Evolutionary conservation across 2,113 vertebrate species (phyloP), one percentile per base, ranked within the genome.

Genomic region (Corydoras sp.): DNA sequence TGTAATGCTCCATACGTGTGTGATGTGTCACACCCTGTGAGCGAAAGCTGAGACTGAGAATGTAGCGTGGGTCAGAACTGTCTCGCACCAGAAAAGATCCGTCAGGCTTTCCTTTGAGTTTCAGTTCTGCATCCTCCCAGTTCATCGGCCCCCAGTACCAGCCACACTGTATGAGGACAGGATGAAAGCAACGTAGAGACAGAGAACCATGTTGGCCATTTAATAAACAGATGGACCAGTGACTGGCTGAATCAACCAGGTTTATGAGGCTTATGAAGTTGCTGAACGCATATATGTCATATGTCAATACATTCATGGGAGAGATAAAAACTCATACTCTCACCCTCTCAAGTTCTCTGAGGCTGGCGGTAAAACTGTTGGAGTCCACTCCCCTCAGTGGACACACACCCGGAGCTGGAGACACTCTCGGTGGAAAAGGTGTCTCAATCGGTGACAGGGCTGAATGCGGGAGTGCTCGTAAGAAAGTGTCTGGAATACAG

Each of bases 111-210:
- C 93, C 96, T 83, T 97, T 97, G 73, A 98, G 85, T 85, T 98
- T 98, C 93, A 98, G 93, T 88, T 98, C 96, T 0, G 95, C 95
- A 0, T 98, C 95, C 82, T 97, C 95, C 95, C 96, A 98, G 81
- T 96, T 98, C 95, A 98, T 98, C 0, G 95, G 95, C 0, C 95
- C 95, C 95, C 95, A 98, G 78, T 97, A 98, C 95, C 95, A 98
- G 58, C 95, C 95, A 0, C 95, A 97, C 95, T 97, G 15, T 9
- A 24, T 10, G 62, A 18, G 49, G 8, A 62, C 30, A 59, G 15
- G 55, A 14, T 18, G 29, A 50, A 7, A n/a, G 6, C 14, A 5
- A 56, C 2, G 3, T 13, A 10, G 10, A 10, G 12, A 56, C 54
- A n/a, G 54, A 8, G 35, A 43, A 43, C 35, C 35, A 43, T 43